Evolutionary conservation across 23 tunicate species (phyloP).

Genomic region (Trididemnum nubilum): DNA sequence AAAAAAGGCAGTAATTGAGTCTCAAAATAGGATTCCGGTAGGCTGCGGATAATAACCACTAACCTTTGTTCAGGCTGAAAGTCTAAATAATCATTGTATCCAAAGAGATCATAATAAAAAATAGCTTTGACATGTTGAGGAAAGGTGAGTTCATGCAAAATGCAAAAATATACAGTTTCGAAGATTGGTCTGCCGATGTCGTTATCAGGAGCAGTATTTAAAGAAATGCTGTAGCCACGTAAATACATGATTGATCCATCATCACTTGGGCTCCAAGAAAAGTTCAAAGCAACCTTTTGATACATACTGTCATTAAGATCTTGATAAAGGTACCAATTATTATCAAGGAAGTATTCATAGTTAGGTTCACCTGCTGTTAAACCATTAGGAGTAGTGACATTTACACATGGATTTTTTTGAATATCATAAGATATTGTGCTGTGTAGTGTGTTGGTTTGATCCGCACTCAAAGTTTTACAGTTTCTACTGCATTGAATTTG

Average conservation of each 20-base stretch:
- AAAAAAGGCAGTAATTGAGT: not conserved
- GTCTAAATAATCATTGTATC: not conserved
- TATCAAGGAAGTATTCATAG: no score
- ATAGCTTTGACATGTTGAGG: not conserved
- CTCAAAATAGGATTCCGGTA: not conserved
- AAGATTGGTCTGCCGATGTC: not conserved
- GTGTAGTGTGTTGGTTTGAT: not conserved
- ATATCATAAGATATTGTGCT: not conserved
- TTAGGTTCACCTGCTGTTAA: no score
- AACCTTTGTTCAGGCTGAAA: not conserved
- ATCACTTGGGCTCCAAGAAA: slow-evolving; percentile 55
- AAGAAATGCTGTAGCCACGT: slow-evolving; percentile 22
- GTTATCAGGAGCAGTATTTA: not conserved
- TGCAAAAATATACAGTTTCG: not conserved
- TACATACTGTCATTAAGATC: not conserved
- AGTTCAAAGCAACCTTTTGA: slow-evolving; percentile 56
- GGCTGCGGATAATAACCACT: not conserved
- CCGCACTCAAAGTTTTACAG: not conserved
- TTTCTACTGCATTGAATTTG: not conserved
- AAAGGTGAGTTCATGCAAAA: not conserved
- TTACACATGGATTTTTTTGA: not conserved
- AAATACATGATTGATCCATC: slow-evolving; percentile 22
- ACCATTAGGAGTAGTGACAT: no score
- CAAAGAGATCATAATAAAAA: slow-evolving; percentile 7
- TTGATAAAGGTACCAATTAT: slow-evolving; percentile 2